Conservation (phyloP, 30 jellyfish, hydroid and myxozoan genomes). For the Aurelia sp. region DNA sequence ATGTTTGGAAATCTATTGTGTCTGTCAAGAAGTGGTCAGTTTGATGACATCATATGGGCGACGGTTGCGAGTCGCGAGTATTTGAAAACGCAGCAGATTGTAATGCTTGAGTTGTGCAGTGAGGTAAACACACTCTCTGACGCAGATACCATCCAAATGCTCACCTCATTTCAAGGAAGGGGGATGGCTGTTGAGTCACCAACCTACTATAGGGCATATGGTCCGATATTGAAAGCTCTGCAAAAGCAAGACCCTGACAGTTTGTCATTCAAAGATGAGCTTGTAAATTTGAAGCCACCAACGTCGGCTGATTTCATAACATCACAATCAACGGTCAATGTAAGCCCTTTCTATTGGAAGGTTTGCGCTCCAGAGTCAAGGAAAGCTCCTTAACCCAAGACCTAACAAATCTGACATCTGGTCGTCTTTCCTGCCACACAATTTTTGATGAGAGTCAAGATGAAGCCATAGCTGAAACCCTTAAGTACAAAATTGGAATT, state of each 20-base stretch:
- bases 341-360: neutral
- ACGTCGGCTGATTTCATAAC: conserved; percentile 40
- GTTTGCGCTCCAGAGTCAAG: neutral
- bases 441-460: conserved; percentile 66
- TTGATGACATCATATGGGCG: conserved; percentile 57
- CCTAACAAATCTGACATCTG: neutral
- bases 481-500: conserved; percentile 51
- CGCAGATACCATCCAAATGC: conserved; percentile 29
- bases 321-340: conserved; percentile 1
- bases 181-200: conserved; percentile 82
- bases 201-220: conserved; percentile 62
- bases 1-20: conserved; percentile 79
- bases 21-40: conserved; percentile 45
- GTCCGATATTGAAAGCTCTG: conserved; percentile 65
- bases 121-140: conserved; percentile 31
- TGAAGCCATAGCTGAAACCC: conserved; percentile 41
- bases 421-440: neutral
- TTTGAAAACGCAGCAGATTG: conserved; percentile 36
- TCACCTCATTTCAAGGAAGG: conserved; percentile 18
- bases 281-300: conserved; percentile 13
- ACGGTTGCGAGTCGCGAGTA: conserved; percentile 68
- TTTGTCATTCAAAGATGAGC: conserved; percentile 52
- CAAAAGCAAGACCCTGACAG: conserved; percentile 36
- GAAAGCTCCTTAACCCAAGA: neutral
- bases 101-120: conserved; percentile 42